A percentile compares a stretch with the other conserved stretches of the same genome.
These are phyloP conservation scores for Cyrtorhinus lividipennis DNA, from an alignment of 1,140 invertebrate species.

Conservation along the genomic window DNA sequence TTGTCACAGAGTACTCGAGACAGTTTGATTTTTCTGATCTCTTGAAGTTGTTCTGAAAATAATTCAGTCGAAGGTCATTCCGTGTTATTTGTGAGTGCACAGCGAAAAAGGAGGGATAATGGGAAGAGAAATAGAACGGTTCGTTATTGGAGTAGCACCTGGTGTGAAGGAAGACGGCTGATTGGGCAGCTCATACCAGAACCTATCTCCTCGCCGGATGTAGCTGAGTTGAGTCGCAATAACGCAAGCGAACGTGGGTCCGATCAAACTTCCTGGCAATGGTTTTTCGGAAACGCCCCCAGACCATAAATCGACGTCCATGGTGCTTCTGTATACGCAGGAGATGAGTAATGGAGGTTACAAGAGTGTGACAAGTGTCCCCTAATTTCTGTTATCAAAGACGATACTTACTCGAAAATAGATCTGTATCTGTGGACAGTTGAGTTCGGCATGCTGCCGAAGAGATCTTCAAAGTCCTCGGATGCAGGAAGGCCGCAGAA, in stretches of 20 bases:
- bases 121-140: not conserved
- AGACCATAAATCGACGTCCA: slow-evolving; percentile 83
- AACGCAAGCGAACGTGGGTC: slow-evolving; percentile 89
- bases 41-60: slow-evolving; percentile 63
- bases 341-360: too few relatives aligned
- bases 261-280: slow-evolving; percentile 74
- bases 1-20: slow-evolving; percentile 90
- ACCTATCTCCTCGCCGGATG: slow-evolving; percentile 77
- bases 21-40: slow-evolving; percentile 74
- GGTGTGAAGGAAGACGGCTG: slow-evolving; percentile 81
- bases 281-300: slow-evolving; percentile 76
- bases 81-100: not conserved
- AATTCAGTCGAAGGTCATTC: too few relatives aligned
- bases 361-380: too few relatives aligned
- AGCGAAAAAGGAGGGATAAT: not conserved
- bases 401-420: slow-evolving; percentile 62
- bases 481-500: slow-evolving; percentile 73
- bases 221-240: slow-evolving; percentile 93
- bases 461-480: slow-evolving; percentile 65
- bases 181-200: slow-evolving; percentile 68
- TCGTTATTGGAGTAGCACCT: slow-evolving; percentile 29
- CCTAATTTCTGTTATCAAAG: too few relatives aligned
- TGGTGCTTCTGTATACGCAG: slow-evolving; percentile 60
- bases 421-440: slow-evolving; percentile 61
- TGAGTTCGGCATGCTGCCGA: slow-evolving; percentile 76